Evolutionary conservation across 2,797 vertebrate species (phyloP).

Genomic region (Bryconaethiops microstoma): DNA sequence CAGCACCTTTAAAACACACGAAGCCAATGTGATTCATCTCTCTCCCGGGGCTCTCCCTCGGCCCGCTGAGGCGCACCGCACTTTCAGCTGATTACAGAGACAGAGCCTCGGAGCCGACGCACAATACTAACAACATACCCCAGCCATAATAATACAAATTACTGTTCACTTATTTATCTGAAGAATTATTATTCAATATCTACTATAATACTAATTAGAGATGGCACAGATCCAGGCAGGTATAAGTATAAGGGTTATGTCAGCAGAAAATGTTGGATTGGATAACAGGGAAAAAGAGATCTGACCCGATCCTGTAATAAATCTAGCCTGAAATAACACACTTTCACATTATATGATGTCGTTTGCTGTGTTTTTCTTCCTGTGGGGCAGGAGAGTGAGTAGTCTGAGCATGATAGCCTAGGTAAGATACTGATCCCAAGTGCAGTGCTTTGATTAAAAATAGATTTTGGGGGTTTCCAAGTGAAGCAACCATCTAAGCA

Average conservation of each 20-base stretch:
- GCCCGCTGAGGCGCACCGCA: conserved; percentile 19
- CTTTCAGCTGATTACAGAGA: conserved; percentile 44
- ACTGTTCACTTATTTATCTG: background rate
- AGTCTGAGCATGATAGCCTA: background rate
- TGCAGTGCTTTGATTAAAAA: background rate
- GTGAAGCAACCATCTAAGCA: too few species aligned
- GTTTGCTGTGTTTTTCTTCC: background rate
- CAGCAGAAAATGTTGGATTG: background rate
- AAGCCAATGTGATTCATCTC: conserved; percentile 57
- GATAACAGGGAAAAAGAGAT: background rate
- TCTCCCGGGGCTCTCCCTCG: conserved; percentile 47
- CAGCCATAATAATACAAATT: background rate
- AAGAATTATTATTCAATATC: background rate
- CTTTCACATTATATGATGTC: background rate
- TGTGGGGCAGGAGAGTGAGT: background rate
- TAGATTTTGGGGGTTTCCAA: too few species aligned
- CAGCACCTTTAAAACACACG: conserved; percentile 61
- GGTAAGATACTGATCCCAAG: background rate
- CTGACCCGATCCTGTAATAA: background rate
- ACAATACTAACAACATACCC: background rate
- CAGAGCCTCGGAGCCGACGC: conserved; percentile 21
- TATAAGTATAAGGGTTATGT: background rate
- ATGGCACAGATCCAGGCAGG: background rate
- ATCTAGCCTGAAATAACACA: background rate
- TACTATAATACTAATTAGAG: background rate